phyloP scores from a whole-genome alignment of 2,888 invertebrate species.

The Habroteleia sp. region DNA sequence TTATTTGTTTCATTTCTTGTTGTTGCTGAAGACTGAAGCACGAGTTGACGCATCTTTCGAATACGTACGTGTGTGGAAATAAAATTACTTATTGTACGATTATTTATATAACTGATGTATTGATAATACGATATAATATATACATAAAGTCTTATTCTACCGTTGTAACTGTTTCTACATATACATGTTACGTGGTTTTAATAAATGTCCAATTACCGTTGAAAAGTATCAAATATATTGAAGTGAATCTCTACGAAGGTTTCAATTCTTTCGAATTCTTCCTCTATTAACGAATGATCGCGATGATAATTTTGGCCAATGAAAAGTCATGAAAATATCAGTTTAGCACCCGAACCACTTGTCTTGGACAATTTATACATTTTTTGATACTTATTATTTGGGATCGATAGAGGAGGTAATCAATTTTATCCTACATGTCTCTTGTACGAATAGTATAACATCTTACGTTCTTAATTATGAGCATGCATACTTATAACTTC shows the following conservation, averaged over 20 bases:
- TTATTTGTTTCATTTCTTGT: background rate
- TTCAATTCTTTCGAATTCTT: constrained; percentile 27
- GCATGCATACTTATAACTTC: constrained; percentile 44
- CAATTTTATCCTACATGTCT: constrained; percentile 41
- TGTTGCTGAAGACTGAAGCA: constrained; percentile 60
- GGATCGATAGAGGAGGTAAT: too few species aligned
- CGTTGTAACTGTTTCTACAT: constrained; percentile 76
- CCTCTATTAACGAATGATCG: constrained; percentile 8
- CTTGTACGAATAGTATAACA: constrained; percentile 43
- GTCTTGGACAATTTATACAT: constrained; percentile 27
- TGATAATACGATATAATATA: constrained; percentile 67
- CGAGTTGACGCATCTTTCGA: constrained; percentile 71
- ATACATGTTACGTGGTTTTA: constrained; percentile 74
- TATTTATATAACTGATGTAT: constrained; percentile 67
- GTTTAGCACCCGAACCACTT: constrained; percentile 2
- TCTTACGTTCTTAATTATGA: constrained; percentile 34
- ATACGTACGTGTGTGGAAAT: constrained; percentile 69
- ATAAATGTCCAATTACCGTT: constrained; percentile 76
- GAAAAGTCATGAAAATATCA: constrained; percentile 14
- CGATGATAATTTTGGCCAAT: constrained; percentile 5
- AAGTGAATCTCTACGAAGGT: constrained; percentile 70
- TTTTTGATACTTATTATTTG: constrained; percentile 37
- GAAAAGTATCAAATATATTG: constrained; percentile 72
- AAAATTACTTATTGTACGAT: constrained; percentile 69
- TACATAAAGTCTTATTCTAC: constrained; percentile 72